These are phyloP conservation scores for Callorhinus ursinus DNA, from an alignment of 2,113 vertebrate genomes.

Conservation along the genomic window DNA sequence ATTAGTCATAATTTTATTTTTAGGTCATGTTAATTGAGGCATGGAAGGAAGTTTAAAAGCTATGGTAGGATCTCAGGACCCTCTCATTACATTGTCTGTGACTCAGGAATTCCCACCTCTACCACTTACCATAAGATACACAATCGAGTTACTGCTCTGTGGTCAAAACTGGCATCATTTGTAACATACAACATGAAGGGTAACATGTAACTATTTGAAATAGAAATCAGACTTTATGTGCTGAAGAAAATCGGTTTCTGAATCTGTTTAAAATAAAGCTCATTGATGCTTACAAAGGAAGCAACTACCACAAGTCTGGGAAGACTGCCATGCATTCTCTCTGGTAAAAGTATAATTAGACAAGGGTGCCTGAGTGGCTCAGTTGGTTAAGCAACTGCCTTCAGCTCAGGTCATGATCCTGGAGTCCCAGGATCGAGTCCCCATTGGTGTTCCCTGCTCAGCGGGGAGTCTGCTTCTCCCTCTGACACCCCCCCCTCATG, in stretches of 20 bases:
- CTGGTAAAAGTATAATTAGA: not conserved
- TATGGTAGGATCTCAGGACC: not conserved
- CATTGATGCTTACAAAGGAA: not conserved
- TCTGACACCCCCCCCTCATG: too few relatives aligned
- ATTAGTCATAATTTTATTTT: not conserved
- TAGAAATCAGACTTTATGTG: not conserved
- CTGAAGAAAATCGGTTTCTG: conserved; percentile 15
- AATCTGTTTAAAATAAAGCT: conserved; percentile 33
- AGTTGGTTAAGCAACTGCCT: too few relatives aligned
- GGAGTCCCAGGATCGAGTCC: too few relatives aligned
- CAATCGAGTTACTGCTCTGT: not conserved
- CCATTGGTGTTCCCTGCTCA: too few relatives aligned
- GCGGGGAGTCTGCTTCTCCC: too few relatives aligned
- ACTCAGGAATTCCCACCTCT: not conserved
- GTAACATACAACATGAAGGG: not conserved
- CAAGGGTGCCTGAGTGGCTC: too few relatives aligned
- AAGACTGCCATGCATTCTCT: not conserved
- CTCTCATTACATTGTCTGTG: not conserved
- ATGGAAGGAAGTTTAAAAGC: not conserved
- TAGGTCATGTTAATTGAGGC: not conserved
- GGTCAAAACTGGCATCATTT: not conserved
- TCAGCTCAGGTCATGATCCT: too few relatives aligned
- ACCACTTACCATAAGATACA: not conserved
- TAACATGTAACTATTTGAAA: not conserved
- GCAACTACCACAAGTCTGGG: not conserved